phyloP scores from a whole-genome alignment of 2,888 invertebrate species.

The Hoplodrina ambigua region DNA sequence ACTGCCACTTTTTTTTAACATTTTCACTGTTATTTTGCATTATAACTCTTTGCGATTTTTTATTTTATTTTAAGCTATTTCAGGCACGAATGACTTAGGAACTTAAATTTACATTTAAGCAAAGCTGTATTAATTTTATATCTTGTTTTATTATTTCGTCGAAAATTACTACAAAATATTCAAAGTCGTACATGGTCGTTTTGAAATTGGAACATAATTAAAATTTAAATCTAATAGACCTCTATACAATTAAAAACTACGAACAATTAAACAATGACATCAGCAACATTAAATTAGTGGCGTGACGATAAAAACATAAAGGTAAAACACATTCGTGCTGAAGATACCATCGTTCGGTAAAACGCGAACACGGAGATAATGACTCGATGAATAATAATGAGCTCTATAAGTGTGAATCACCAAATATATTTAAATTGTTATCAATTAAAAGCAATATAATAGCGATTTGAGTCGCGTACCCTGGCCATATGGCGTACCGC shows the following conservation, averaged over 20 bases:
- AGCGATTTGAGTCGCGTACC: slow-evolving; percentile 88
- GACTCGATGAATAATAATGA: slow-evolving; percentile 90
- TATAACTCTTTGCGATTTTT: too few species aligned
- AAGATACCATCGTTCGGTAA: slow-evolving; percentile 85
- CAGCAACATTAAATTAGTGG: slow-evolving; percentile 74
- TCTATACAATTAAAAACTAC: slow-evolving; percentile 47
- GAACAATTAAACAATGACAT: slow-evolving; percentile 68
- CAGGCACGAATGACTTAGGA: too few species aligned
- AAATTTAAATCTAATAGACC: slow-evolving; percentile 25
- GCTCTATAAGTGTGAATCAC: slow-evolving; percentile 90
- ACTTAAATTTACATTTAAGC: too few species aligned
- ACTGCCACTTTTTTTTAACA: too few species aligned
- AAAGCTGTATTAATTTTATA: too few species aligned
- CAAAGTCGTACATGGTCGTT: too few species aligned
- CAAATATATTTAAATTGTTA: slow-evolving; percentile 91
- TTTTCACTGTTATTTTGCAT: too few species aligned
- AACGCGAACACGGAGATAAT: slow-evolving; percentile 88
- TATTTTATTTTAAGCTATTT: too few species aligned
- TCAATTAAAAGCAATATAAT: slow-evolving; percentile 91
- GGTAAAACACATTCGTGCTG: slow-evolving; percentile 87
- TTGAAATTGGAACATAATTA: not conserved
- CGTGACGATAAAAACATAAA: slow-evolving; percentile 85
- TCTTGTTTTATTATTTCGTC: too few species aligned
- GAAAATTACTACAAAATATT: not conserved
- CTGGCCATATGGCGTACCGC: slow-evolving; percentile 86